These are phyloP conservation scores for Palloptera scutellata DNA, from an alignment of 2,888 invertebrate genomes.

Conservation along the genomic window DNA sequence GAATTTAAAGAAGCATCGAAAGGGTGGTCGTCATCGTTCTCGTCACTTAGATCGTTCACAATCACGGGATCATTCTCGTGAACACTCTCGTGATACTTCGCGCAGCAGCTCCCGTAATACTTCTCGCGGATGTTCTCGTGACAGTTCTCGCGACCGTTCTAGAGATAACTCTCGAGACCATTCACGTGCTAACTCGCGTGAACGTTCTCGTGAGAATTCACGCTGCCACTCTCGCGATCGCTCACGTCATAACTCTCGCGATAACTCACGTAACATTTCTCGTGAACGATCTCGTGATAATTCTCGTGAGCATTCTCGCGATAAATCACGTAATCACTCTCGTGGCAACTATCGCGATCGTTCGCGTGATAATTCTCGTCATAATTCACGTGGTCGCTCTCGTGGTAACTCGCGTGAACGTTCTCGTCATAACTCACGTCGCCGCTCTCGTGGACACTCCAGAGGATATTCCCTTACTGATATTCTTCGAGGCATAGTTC, in stretches of 20 bases:
- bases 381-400: background rate
- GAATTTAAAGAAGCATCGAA: too few relatives aligned
- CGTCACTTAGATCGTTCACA: conserved; percentile 1
- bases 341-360: background rate
- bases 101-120: too few relatives aligned
- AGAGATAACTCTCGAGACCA: conserved; percentile 6
- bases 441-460: too few relatives aligned
- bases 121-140: too few relatives aligned
- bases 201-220: conserved; percentile 1
- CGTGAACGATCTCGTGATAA: conserved; percentile 17
- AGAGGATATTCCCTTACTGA: too few relatives aligned
- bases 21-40: too few relatives aligned
- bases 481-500: too few relatives aligned
- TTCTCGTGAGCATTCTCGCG: conserved; percentile 17
- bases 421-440: too few relatives aligned
- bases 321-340: background rate
- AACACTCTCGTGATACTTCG: conserved; percentile 1
- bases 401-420: background rate
- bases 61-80: background rate
- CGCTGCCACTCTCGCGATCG: background rate
- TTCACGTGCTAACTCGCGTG: conserved; percentile 10
- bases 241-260: conserved; percentile 1
- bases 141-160: too few relatives aligned
- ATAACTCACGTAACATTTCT: background rate
- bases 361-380: conserved; percentile 11